Evolutionary conservation across 2,888 invertebrate genomes (phyloP).

Genomic region (Pammene fasciana): DNA sequence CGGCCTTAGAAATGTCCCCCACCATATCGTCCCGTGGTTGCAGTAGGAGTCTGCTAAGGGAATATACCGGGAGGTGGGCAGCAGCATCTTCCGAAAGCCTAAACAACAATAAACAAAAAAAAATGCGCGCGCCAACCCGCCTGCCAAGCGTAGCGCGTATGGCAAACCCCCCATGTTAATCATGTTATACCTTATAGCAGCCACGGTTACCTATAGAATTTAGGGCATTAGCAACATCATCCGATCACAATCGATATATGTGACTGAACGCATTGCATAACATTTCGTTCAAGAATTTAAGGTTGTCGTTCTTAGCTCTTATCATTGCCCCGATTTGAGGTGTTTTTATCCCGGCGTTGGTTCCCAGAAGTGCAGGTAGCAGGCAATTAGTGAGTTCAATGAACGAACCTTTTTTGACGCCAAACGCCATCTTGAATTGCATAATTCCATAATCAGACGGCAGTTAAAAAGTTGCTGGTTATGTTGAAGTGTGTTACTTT

Average conservation of each 20-base stretch:
- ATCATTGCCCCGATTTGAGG: conserved; percentile 11
- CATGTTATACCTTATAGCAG: no score
- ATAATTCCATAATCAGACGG: conserved; percentile 24
- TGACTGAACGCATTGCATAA: not conserved
- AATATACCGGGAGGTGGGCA: no score
- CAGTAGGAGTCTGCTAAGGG: no score
- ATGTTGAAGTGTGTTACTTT: not conserved
- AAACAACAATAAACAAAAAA: no score
- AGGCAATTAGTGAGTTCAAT: conserved; percentile 37
- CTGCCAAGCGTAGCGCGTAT: no score
- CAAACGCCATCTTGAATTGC: conserved; percentile 34
- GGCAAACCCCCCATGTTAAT: no score
- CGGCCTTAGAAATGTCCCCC: no score
- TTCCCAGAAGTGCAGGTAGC: conserved; percentile 43
- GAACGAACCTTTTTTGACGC: conserved; percentile 37
- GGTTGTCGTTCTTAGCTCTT: conserved; percentile 4
- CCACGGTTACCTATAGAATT: no score
- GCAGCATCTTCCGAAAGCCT: no score
- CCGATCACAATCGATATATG: not conserved
- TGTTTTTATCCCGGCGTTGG: conserved; percentile 31
- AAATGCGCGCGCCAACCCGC: no score
- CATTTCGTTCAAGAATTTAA: conserved; percentile 2
- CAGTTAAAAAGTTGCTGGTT: conserved; percentile 3
- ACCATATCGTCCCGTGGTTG: no score
- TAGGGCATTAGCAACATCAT: no score